Percentiles rank a stretch among this genome's conserved stretches.
These are phyloP conservation scores for Synergus laeviventris DNA, from an alignment of 2,888 invertebrate genomes.

Conservation along the genomic window DNA sequence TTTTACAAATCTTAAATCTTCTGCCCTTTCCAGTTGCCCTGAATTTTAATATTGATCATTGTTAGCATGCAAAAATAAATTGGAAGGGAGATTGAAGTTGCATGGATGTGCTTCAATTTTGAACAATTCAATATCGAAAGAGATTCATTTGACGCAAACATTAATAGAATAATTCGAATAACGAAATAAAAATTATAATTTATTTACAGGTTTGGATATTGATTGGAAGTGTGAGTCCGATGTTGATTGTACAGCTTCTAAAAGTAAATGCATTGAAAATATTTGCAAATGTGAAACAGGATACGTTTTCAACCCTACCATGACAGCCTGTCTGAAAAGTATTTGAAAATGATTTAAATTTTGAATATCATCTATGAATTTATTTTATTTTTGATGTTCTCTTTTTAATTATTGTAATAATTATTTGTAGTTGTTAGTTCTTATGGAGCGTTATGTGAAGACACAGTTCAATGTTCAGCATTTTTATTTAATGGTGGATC, in stretches of 20 bases:
- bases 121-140: no score
- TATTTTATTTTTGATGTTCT: background rate
- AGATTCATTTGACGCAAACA: no score
- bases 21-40: constrained; percentile 19
- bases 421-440: constrained; percentile 55
- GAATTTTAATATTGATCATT: constrained; percentile 44
- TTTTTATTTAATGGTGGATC: constrained; percentile 59
- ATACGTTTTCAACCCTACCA: constrained; percentile 54
- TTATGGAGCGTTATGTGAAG: constrained; percentile 59
- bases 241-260: constrained; percentile 50
- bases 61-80: background rate
- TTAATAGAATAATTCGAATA: constrained; percentile 29
- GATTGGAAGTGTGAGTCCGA: constrained; percentile 23
- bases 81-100: background rate
- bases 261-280: constrained; percentile 55
- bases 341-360: constrained; percentile 14
- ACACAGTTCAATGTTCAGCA: constrained; percentile 62
- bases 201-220: constrained; percentile 5
- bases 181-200: background rate
- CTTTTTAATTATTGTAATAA: constrained; percentile 14
- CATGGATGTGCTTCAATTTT: no score
- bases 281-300: constrained; percentile 57
- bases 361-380: background rate
- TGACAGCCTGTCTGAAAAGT: constrained; percentile 63
- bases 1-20: constrained; percentile 32